phyloP scores from a whole-genome alignment of 2,888 invertebrate genomes.

The Drosophila stalkeri region DNA sequence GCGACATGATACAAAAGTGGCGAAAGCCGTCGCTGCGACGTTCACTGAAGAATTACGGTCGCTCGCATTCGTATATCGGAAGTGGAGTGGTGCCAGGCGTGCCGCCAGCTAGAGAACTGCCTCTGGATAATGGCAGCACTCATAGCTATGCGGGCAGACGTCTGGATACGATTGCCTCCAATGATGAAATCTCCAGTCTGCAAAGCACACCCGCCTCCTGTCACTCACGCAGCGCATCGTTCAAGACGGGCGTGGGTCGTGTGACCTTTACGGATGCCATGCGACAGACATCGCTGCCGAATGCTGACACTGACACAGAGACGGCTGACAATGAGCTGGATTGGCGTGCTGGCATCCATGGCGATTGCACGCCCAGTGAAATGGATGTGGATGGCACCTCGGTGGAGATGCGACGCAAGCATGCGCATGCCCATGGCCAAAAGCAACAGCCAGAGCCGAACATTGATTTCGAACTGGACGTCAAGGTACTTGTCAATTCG shows the following conservation, averaged over 20 bases:
- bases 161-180: constrained; percentile 84
- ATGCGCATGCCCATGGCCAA: constrained; percentile 83
- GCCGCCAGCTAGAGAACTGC: constrained; percentile 86
- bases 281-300: constrained; percentile 91
- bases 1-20: constrained; percentile 94
- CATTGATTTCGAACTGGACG: constrained; percentile 97
- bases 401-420: constrained; percentile 88
- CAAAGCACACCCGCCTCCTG: constrained; percentile 90
- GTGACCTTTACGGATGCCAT: constrained; percentile 85
- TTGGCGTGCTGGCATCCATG: constrained; percentile 73
- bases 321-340: constrained; percentile 86
- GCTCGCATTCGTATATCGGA: constrained; percentile 92
- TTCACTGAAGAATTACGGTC: constrained; percentile 87
- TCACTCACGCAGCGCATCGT: constrained; percentile 90
- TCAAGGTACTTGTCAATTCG: constrained; percentile 97
- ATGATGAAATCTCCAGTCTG: constrained; percentile 83
- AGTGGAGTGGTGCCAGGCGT: constrained; percentile 86
- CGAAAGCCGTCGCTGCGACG: constrained; percentile 84
- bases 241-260: constrained; percentile 86
- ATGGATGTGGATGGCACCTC: constrained; percentile 89
- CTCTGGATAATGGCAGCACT: constrained; percentile 84
- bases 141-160: constrained; percentile 73
- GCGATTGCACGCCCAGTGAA: constrained; percentile 82
- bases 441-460: constrained; percentile 91
- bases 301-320: constrained; percentile 90